Conservation (phyloP, 1,140 invertebrate species). For the Gerris buenoi region DNA sequence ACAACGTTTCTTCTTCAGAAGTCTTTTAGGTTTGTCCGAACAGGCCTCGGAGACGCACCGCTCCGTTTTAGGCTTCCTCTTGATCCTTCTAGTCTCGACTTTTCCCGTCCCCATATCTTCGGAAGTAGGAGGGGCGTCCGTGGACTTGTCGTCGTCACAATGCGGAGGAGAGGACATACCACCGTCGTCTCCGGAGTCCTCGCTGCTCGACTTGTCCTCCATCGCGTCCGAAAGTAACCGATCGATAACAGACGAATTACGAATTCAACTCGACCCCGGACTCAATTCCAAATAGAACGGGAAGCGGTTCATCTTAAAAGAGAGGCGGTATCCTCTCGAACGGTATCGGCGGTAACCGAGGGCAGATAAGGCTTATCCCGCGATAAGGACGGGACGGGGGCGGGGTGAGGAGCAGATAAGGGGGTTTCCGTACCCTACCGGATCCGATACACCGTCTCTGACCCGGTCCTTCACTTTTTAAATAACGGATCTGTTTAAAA, state of each 20-base stretch:
- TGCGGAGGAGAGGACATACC: neutral
- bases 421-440: too few species aligned
- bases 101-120: neutral
- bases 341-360: neutral
- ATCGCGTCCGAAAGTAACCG: too few species aligned
- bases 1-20: constrained; percentile 2
- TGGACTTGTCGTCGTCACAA: neutral
- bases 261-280: too few species aligned
- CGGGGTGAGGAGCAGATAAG: too few species aligned
- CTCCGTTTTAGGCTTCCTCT: constrained; percentile 2
- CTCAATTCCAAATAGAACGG: too few species aligned
- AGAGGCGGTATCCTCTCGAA: neutral
- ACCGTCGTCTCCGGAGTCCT: neutral
- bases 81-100: constrained; percentile 8
- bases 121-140: neutral
- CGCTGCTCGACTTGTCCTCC: neutral
- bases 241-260: too few species aligned
- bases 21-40: neutral
- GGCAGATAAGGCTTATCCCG: neutral
- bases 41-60: neutral
- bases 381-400: constrained; percentile 2
- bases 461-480: too few species aligned
- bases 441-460: too few species aligned
- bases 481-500: neutral
- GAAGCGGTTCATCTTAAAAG: too few species aligned